phyloP scores from a whole-genome alignment of 2,113 vertebrate species.

The Agapornis roseicollis region DNA sequence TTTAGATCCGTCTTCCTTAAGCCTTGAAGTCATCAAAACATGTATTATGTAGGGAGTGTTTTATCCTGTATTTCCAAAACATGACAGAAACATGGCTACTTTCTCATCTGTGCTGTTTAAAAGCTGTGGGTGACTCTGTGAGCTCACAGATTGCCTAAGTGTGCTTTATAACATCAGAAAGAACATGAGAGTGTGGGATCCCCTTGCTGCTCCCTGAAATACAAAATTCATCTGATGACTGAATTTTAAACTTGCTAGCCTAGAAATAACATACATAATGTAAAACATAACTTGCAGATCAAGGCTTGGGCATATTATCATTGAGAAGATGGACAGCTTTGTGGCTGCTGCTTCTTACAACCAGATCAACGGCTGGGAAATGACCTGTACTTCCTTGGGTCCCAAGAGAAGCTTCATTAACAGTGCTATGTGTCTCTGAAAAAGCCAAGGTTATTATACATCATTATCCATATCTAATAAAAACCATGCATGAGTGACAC shows the following conservation, averaged over 20 bases:
- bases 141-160: neutral
- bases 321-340: neutral
- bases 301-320: neutral
- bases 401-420: neutral
- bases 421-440: neutral
- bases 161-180: conserved; percentile 1
- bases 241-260: neutral
- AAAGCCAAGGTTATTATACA: neutral
- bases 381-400: neutral
- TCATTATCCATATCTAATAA: neutral
- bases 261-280: neutral
- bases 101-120: neutral
- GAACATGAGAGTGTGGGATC: neutral
- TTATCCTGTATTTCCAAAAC: conserved; percentile 50
- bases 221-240: neutral
- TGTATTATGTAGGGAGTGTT: conserved; percentile 20
- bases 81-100: neutral
- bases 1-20: conserved; percentile 2
- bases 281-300: neutral
- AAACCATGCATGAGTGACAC: neutral
- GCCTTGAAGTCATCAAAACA: conserved; percentile 30
- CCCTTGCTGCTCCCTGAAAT: neutral
- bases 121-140: neutral
- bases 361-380: neutral
- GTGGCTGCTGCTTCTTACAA: neutral